phyloP scores from a whole-genome alignment of 2,113 vertebrate species.

The Eidolon helvum region DNA sequence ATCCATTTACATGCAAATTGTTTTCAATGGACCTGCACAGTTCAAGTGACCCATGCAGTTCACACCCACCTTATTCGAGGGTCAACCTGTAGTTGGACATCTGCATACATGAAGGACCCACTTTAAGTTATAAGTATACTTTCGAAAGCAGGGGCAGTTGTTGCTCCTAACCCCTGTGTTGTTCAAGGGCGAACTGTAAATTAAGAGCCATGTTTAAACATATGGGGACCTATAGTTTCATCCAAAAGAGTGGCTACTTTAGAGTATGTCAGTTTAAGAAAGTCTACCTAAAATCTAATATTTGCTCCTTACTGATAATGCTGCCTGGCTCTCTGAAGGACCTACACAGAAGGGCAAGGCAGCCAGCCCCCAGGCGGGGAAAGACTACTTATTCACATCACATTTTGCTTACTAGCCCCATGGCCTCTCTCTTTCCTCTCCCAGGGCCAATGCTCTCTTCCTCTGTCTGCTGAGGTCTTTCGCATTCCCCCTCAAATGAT shows the following conservation, averaged over 20 bases:
- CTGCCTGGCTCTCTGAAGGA: background rate
- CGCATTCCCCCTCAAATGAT: background rate
- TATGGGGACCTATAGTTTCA: background rate
- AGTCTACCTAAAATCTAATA: background rate
- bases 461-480: background rate
- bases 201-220: background rate
- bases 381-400: background rate
- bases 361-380: background rate
- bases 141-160: background rate
- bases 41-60: background rate
- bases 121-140: background rate
- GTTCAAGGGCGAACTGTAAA: background rate
- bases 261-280: background rate
- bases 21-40: background rate
- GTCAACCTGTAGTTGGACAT: background rate
- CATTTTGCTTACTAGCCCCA: background rate
- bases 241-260: background rate
- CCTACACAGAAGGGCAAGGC: background rate
- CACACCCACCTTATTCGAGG: background rate
- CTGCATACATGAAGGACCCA: background rate
- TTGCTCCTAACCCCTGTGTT: background rate
- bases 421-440: background rate
- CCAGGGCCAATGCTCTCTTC: background rate
- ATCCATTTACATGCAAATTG: background rate
- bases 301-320: background rate